A percentile compares a stretch with the other conserved stretches of the same genome.
Evolutionary conservation across 2,888 invertebrate genomes (phyloP).

Genomic region (Chydorus sphaericus): DNA sequence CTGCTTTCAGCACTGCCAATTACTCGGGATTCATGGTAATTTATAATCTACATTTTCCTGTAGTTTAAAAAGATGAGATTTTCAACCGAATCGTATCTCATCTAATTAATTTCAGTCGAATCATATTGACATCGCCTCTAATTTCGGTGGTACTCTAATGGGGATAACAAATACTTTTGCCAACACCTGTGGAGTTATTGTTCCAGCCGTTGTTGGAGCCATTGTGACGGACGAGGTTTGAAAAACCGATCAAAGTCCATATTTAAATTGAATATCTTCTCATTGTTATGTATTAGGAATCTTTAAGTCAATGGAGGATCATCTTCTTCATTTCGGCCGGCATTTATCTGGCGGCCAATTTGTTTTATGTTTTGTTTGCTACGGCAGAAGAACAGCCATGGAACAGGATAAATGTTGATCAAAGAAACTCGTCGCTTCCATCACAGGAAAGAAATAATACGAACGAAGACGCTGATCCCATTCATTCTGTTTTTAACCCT

Average conservation of each 20-base stretch:
- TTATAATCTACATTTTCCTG: background rate
- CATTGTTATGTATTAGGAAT: no score
- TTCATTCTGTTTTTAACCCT: no score
- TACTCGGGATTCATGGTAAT: constrained; percentile 18
- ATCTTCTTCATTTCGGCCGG: constrained; percentile 68
- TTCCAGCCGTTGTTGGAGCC: background rate
- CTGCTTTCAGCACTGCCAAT: constrained; percentile 44
- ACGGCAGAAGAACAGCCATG: constrained; percentile 60
- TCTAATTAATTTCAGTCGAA: constrained; percentile 1
- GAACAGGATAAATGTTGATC: no score
- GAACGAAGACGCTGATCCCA: no score
- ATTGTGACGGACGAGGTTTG: background rate
- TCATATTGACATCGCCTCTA: background rate
- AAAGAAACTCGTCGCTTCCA: no score
- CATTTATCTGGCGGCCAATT: constrained; percentile 55
- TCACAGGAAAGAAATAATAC: no score
- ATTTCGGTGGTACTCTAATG: background rate
- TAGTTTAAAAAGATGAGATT: no score
- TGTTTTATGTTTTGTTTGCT: constrained; percentile 62
- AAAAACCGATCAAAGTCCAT: background rate
- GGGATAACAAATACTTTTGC: background rate
- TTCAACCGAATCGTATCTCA: no score
- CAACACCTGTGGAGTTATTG: constrained; percentile 1
- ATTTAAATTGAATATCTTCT: no score
- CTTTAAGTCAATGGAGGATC: constrained; percentile 53